Percentiles rank a stretch among this genome's conserved stretches.
Evolutionary conservation across 2,888 invertebrate species (phyloP).

Genomic region (Myathropa florea): DNA sequence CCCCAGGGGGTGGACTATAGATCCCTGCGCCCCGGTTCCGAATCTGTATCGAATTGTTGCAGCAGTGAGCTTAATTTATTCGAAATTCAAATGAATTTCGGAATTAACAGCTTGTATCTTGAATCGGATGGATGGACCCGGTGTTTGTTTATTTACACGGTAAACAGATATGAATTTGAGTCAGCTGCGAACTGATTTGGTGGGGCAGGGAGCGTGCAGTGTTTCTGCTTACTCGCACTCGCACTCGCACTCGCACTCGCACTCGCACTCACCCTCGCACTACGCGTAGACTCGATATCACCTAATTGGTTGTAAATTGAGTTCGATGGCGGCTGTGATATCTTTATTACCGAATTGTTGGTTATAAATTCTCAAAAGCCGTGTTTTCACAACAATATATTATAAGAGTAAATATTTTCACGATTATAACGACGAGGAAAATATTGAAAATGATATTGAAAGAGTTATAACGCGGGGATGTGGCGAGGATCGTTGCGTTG

Average conservation of each 20-base stretch:
- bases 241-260: too few relatives aligned
- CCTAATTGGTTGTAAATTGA: constrained; percentile 62
- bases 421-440: constrained; percentile 42
- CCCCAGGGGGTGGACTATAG: constrained; percentile 48
- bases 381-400: constrained; percentile 59
- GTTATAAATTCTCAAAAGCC: constrained; percentile 42
- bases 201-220: background rate
- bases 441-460: constrained; percentile 43
- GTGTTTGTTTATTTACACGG: constrained; percentile 62
- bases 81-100: constrained; percentile 33
- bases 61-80: constrained; percentile 51
- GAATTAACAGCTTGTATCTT: constrained; percentile 48
- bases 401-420: constrained; percentile 55
- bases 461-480: constrained; percentile 10
- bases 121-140: constrained; percentile 7
- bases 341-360: constrained; percentile 62
- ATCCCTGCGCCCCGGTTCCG: constrained; percentile 16
- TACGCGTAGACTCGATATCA: constrained; percentile 48
- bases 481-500: background rate
- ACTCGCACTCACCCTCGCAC: too few relatives aligned
- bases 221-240: too few relatives aligned
- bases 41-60: constrained; percentile 10
- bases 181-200: constrained; percentile 67
- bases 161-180: constrained; percentile 70
- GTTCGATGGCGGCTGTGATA: constrained; percentile 54